Conservation (phyloP, 2,888 invertebrate genomes). For the Archaeoteleia sp. region DNA sequence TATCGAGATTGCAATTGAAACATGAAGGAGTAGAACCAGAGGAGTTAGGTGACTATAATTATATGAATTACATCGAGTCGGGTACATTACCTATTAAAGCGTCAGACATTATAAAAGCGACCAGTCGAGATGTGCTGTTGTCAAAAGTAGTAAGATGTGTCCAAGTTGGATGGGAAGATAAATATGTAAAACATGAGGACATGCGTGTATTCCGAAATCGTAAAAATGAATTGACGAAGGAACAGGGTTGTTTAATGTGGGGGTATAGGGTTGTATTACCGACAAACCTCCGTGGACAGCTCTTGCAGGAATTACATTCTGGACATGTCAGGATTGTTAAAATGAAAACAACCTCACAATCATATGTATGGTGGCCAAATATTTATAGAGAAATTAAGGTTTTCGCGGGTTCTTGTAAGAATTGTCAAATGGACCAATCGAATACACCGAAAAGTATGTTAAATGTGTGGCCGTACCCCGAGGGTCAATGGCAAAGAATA, state of each 20-base stretch:
- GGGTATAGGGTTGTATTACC: slow-evolving; percentile 59
- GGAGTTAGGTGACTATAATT: too few species aligned
- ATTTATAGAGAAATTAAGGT: slow-evolving; percentile 49
- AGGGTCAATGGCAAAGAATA: slow-evolving; percentile 58
- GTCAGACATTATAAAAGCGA: too few species aligned
- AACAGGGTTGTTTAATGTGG: slow-evolving; percentile 48
- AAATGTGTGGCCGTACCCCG: slow-evolving; percentile 36
- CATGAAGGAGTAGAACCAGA: too few species aligned
- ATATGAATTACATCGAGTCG: too few species aligned
- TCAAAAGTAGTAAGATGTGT: too few species aligned
- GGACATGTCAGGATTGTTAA: slow-evolving; percentile 56
- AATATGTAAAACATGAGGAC: too few species aligned
- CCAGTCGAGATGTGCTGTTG: too few species aligned
- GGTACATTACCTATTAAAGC: too few species aligned
- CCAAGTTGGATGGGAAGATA: too few species aligned
- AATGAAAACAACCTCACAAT: slow-evolving; percentile 56
- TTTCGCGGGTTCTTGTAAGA: slow-evolving; percentile 23
- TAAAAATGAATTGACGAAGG: slow-evolving; percentile 12
- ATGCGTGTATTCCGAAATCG: neutral
- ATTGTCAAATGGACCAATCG: slow-evolving; percentile 27
- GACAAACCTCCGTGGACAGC: slow-evolving; percentile 20
- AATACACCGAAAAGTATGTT: slow-evolving; percentile 37
- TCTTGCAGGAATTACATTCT: slow-evolving; percentile 54
- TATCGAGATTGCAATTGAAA: too few species aligned
- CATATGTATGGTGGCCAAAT: slow-evolving; percentile 55